Conservation (phyloP, 2,113 vertebrate species). For the Dinomys branickii region DNA sequence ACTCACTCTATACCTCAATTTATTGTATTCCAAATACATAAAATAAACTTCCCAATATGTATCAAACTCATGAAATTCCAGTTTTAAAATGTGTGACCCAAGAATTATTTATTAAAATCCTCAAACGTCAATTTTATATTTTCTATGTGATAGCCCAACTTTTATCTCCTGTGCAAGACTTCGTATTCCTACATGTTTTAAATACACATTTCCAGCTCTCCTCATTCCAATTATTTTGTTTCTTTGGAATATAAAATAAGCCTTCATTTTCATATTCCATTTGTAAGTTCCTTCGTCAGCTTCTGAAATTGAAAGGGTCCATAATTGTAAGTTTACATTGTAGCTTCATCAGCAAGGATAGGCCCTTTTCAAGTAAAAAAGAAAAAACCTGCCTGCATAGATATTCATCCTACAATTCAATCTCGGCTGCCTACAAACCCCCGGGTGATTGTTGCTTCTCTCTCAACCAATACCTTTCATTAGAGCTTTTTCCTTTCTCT, state of each 20-base stretch:
- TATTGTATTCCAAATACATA: background rate
- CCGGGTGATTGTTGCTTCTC: background rate
- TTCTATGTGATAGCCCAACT: background rate
- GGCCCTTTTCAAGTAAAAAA: constrained; percentile 46
- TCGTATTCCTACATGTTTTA: background rate
- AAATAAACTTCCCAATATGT: background rate
- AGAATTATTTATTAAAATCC: background rate
- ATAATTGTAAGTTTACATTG: constrained; percentile 58
- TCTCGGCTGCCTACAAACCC: background rate
- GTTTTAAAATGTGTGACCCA: background rate
- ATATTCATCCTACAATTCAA: constrained; percentile 42
- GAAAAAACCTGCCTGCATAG: background rate
- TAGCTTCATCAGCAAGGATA: background rate
- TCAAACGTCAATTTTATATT: background rate
- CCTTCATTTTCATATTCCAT: background rate
- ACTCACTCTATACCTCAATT: background rate
- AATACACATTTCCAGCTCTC: background rate
- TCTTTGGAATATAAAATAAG: background rate
- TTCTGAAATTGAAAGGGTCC: constrained; percentile 43
- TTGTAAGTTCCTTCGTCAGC: background rate
- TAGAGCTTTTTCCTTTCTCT: background rate
- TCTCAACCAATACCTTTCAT: constrained; percentile 5
- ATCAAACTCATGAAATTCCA: background rate
- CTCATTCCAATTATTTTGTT: background rate
- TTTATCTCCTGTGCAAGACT: background rate